Evolutionary conservation across 2,113 vertebrate genomes (phyloP), one percentile per base, ranked within the genome.

Genomic region (Hippocampus mohnikei): DNA sequence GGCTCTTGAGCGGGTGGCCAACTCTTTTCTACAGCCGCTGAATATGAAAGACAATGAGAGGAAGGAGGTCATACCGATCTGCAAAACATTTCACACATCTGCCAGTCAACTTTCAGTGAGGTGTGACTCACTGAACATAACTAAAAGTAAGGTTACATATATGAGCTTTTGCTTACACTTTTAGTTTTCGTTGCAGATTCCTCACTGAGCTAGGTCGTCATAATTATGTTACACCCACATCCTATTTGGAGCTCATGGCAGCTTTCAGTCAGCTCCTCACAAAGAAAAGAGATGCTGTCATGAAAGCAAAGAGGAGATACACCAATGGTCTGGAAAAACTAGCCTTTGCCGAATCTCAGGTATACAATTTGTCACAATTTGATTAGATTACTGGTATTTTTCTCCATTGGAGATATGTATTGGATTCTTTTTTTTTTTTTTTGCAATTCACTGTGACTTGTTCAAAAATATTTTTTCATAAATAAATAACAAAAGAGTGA

Each of bases 191-290:
- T 48, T 72, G 59, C 78, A 99, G 97, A 85, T 98, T 95, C 84
- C 89, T 96, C 33, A 84, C 84, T 27, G 91, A 93, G 64, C 87
- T 96, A 41, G 95, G 95, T 56, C 93, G 94, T 40, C 93, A 95
- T 88, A 98, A 99, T 89, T 99, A 98, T 73, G 95, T 98, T 69
- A 98, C 96, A 23, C 94, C 97, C 66, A 95, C 95, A 68, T 99
- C 97, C 70, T 99, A 98, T 74, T 93, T 99, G 88, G 97, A 99
- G 84, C 92, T 99, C 44, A 96, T 99, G 75, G 95, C 94, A 72
- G 91, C 95, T 0, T 98, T 99, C 91, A 91, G 73, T 71, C 93
- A 92, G 67, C 94, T 99, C 44, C 93, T 99, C 72, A 94, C 94
- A 69, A 91, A 93, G 85, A 96, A 94, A 73, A 90, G 93, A 81